These are phyloP conservation scores for Mimas tiliae DNA, from an alignment of 2,888 invertebrate species.

Conservation along the genomic window DNA sequence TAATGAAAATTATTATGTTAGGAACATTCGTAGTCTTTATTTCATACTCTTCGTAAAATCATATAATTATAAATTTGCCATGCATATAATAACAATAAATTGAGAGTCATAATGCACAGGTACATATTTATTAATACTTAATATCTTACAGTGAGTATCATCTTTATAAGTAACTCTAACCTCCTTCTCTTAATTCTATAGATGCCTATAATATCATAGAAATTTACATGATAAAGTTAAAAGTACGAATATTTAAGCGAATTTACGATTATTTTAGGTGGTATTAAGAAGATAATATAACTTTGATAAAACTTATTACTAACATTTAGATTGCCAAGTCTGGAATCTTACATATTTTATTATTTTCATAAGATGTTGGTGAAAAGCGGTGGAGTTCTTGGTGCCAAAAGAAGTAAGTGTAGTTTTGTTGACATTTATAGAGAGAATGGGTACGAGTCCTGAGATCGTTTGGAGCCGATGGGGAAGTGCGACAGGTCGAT, in stretches of 20 bases:
- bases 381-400: constrained; percentile 9
- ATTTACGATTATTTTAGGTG: not conserved
- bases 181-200: constrained; percentile 56
- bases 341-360: not conserved
- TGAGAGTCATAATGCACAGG: constrained; percentile 37
- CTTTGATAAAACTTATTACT: not conserved
- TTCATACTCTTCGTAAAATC: not conserved
- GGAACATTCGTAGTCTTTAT: constrained; percentile 13
- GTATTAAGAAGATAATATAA: constrained; percentile 4
- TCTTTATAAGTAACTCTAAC: constrained; percentile 49
- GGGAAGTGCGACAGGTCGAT: constrained; percentile 77
- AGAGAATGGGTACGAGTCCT: constrained; percentile 42
- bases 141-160: constrained; percentile 42
- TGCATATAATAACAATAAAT: constrained; percentile 14
- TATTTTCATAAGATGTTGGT: not conserved
- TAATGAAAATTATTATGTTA: not conserved
- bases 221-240: constrained; percentile 25
- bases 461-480: constrained; percentile 71
- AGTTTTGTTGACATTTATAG: constrained; percentile 13
- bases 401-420: not conserved
- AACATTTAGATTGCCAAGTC: not conserved
- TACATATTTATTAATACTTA: constrained; percentile 42
- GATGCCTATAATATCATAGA: constrained; percentile 33
- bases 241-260: constrained; percentile 20
- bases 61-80: not conserved